Evolutionary conservation across 2,113 vertebrate species (phyloP).

Genomic region (Callionymus lyra): DNA sequence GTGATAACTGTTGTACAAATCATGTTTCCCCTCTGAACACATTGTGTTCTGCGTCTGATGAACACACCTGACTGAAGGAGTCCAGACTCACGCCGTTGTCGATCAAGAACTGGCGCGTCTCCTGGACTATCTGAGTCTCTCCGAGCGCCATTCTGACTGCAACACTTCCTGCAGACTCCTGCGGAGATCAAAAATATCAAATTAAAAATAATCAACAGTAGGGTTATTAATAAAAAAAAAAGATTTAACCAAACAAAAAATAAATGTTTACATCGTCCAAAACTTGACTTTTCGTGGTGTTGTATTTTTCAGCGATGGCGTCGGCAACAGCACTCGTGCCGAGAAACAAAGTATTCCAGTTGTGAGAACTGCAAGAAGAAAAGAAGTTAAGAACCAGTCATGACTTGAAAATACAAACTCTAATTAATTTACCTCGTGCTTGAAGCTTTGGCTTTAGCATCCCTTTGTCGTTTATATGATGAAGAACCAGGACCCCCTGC

Average conservation of each 20-base stretch:
- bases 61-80: conserved; percentile 87
- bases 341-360: conserved; percentile 92
- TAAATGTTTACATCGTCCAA: conserved; percentile 81
- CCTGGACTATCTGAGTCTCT: conserved; percentile 92
- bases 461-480: conserved; percentile 83
- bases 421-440: conserved; percentile 73
- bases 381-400: neutral
- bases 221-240: neutral
- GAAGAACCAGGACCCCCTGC: conserved; percentile 57
- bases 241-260: conserved; percentile 2
- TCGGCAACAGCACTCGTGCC: conserved; percentile 89
- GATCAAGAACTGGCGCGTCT: conserved; percentile 83
- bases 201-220: neutral
- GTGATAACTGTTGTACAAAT: neutral
- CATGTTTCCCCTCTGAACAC: too few relatives aligned
- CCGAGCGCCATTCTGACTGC: conserved; percentile 90
- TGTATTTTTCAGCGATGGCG: conserved; percentile 88
- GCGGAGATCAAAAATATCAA: conserved; percentile 1
- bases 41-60: neutral
- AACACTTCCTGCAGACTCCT: conserved; percentile 87
- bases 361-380: conserved; percentile 76
- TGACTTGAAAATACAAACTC: neutral
- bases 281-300: conserved; percentile 88
- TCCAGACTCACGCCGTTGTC: conserved; percentile 84
- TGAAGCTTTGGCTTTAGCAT: conserved; percentile 80